phyloP scores from a whole-genome alignment of 2,113 vertebrate genomes.

The Apteryx owenii region DNA sequence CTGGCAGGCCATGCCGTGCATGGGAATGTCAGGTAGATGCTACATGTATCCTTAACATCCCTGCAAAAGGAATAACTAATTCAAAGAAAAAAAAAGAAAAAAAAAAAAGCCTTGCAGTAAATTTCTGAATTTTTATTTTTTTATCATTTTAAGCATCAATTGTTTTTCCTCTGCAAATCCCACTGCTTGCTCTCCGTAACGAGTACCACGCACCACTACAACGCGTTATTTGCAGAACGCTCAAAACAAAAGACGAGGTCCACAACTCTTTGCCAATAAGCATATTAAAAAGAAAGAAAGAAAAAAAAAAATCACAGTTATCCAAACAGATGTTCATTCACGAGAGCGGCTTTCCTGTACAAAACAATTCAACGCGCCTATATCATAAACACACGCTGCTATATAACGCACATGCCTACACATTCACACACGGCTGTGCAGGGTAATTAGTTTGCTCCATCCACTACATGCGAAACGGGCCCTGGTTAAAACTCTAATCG shows the following conservation, averaged over 20 bases:
- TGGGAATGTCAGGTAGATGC: not conserved
- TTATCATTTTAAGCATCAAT: not conserved
- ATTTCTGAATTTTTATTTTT: not conserved
- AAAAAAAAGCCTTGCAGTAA: not conserved
- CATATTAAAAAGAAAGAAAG: not conserved
- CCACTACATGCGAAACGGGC: conserved; percentile 50
- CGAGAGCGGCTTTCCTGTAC: not conserved
- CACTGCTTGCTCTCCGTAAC: not conserved
- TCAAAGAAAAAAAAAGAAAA: not conserved
- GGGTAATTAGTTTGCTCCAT: not conserved
- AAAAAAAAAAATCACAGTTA: not conserved
- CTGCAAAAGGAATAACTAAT: not conserved
- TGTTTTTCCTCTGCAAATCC: not conserved
- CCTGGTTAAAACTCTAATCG: conserved; percentile 49
- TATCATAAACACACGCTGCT: not conserved
- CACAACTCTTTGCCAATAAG: not conserved
- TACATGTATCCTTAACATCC: not conserved
- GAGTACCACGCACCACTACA: not conserved
- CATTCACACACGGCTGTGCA: not conserved
- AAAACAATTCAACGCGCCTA: not conserved
- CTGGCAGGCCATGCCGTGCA: not conserved
- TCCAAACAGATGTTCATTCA: conserved; percentile 44
- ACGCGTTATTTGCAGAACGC: not conserved
- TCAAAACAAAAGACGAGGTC: not conserved
- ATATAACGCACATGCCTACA: not conserved